Base-by-base conservation (phyloP, 2,797 vertebrate species). In the Anabacerthia variegaticeps region DNA sequence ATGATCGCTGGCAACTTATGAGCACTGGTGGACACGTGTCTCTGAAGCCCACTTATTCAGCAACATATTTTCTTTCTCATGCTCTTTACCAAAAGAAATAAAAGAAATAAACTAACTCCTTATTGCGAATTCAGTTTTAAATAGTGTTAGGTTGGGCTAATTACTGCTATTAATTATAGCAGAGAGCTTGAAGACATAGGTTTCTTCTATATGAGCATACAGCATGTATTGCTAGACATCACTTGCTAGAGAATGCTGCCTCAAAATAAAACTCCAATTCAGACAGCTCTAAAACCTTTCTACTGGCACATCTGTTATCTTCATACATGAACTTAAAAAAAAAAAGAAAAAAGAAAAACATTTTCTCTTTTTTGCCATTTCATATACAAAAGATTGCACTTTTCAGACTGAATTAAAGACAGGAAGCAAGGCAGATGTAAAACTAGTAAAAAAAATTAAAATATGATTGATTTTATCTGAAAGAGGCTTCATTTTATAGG, bases 21-120 rank as follows among this genome's bases (percentile, higher is more conserved):
- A 28, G 26, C 37, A 12, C n/a, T 16, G 55, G 7, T 17, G 39
- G 39, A 63, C 27, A n/a, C 1, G 0, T 37, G 59, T 18, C 30
- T 75, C 30, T 59, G n/a, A 30, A 68, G 21, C 8, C 18, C 22
- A 27, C 22, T 54, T 32, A 32, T 65, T 92, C 74, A 15, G 5
- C 34, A 23, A 39, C 52, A 20, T 10, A 10, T 59, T 51, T 82
- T 69, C 41, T 56, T 65, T 62, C 23, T 63, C 61, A 3, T 37
- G 19, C 28, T 89, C 39, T 77, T 21, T 28, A 62, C 18, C 14
- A 62, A 34, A 92, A 73, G 7, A 58, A 62, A 27, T 56, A 62
- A 34, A 92, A 73, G 7, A 58, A 62, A 27, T 56, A 71, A 71
- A 46, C 15, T 49, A 56, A 24, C 12, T 76, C 18, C 11, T 69